Evolutionary conservation across 1,140 invertebrate genomes (phyloP).

Genomic region (Orussus abietinus): DNA sequence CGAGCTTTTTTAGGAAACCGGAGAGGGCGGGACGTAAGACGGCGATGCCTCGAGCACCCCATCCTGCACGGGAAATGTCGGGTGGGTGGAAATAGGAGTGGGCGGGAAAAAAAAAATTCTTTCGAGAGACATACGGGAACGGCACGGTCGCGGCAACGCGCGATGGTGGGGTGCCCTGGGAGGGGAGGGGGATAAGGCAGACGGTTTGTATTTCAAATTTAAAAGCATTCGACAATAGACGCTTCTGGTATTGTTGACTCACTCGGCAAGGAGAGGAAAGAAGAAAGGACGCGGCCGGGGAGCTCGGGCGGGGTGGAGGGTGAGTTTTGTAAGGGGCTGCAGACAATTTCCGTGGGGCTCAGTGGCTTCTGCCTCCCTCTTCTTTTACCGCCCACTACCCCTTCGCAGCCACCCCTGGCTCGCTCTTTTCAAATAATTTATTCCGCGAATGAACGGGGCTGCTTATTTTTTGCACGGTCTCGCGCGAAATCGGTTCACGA

Average conservation of each 20-base stretch:
- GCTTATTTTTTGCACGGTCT: too few species aligned
- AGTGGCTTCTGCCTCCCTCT: constrained; percentile 33
- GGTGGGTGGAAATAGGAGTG: too few species aligned
- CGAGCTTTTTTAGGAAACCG: too few species aligned
- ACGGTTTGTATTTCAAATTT: constrained; percentile 53
- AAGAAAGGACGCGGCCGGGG: constrained; percentile 14
- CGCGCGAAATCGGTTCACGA: too few species aligned
- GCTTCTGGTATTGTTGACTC: constrained; percentile 48
- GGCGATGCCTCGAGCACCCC: too few species aligned
- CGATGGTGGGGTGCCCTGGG: too few species aligned
- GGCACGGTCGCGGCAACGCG: too few species aligned
- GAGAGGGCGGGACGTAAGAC: too few species aligned
- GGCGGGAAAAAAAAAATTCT: not conserved
- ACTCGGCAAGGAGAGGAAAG: constrained; percentile 20
- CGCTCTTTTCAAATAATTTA: constrained; percentile 6
- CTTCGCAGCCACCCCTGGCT: not conserved
- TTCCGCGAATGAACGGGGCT: constrained; percentile 10
- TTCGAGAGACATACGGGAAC: not conserved
- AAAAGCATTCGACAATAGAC: constrained; percentile 52
- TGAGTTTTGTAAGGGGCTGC: constrained; percentile 33
- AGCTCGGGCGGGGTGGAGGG: constrained; percentile 13
- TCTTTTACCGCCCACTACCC: constrained; percentile 21
- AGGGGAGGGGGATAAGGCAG: constrained; percentile 30
- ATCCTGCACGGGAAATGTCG: too few species aligned
- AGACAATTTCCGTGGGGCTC: constrained; percentile 34